A percentile compares a stretch with the other conserved stretches of the same genome.
Conservation (phyloP, 1,140 invertebrate genomes). For the Drosophila guanche region DNA sequence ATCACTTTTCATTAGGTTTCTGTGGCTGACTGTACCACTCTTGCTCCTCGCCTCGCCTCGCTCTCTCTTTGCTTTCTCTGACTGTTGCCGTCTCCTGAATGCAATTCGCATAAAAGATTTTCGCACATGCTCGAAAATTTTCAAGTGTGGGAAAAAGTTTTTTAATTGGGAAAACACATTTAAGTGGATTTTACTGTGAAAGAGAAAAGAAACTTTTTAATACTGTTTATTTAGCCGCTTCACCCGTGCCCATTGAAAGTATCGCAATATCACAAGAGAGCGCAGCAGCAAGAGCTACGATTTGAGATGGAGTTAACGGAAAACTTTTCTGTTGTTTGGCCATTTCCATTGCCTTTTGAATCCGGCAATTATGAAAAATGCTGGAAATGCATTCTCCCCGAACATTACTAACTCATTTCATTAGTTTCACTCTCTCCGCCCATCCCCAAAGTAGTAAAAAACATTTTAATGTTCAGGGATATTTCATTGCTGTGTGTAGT, state of each 20-base stretch:
- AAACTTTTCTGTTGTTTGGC: slow-evolving; percentile 50
- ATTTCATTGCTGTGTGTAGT: slow-evolving; percentile 49
- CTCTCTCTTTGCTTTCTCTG: slow-evolving; percentile 16
- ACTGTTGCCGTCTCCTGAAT: slow-evolving; percentile 65
- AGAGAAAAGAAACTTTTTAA: slow-evolving; percentile 67
- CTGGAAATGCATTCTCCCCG: slow-evolving; percentile 52
- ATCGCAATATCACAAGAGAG: slow-evolving; percentile 45
- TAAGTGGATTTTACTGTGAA: slow-evolving; percentile 73
- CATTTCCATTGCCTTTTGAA: slow-evolving; percentile 56
- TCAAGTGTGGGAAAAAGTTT: slow-evolving; percentile 78
- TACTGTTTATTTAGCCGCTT: slow-evolving; percentile 65
- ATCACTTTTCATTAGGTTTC: slow-evolving; percentile 82
- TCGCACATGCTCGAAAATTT: slow-evolving; percentile 78
- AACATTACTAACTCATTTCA: slow-evolving; percentile 79
- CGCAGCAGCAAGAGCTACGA: neutral
- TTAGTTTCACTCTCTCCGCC: slow-evolving; percentile 31
- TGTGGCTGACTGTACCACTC: slow-evolving; percentile 33
- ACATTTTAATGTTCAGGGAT: slow-evolving; percentile 75
- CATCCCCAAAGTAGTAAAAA: slow-evolving; percentile 56
- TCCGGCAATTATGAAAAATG: slow-evolving; percentile 57
- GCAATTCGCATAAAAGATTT: slow-evolving; percentile 81
- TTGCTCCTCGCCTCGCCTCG: neutral
- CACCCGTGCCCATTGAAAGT: slow-evolving; percentile 33
- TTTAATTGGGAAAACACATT: slow-evolving; percentile 82
- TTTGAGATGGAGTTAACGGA: slow-evolving; percentile 33